phyloP scores from a whole-genome alignment of 2,888 invertebrate species.

The Hypomecis punctinalis region DNA sequence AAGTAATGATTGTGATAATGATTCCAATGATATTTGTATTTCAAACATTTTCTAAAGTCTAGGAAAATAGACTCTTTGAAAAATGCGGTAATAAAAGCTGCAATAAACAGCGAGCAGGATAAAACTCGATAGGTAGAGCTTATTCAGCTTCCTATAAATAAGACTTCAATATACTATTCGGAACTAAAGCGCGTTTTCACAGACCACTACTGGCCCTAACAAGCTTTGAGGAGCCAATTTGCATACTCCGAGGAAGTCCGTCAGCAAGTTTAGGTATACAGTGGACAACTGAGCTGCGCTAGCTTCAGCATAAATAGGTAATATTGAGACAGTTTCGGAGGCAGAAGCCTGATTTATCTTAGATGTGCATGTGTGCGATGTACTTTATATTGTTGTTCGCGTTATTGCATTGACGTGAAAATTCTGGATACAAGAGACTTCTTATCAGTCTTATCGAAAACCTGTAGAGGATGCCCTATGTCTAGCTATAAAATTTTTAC shows the following conservation, averaged over 20 bases:
- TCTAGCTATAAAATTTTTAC: too few species aligned
- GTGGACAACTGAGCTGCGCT: constrained; percentile 5
- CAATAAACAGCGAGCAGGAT: not conserved
- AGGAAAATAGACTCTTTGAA: too few species aligned
- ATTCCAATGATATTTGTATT: too few species aligned
- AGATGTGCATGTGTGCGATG: too few species aligned
- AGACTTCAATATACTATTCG: constrained; percentile 14
- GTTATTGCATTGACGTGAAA: too few species aligned
- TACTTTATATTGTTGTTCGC: too few species aligned
- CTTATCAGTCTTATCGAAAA: too few species aligned
- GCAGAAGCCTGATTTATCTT: not conserved
- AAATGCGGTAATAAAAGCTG: not conserved
- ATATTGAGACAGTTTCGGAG: not conserved
- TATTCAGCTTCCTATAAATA: constrained; percentile 6
- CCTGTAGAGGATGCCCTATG: too few species aligned
- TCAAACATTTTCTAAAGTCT: too few species aligned
- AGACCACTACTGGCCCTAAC: constrained; percentile 18
- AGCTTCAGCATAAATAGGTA: constrained; percentile 5
- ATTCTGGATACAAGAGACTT: too few species aligned
- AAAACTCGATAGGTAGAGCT: not conserved
- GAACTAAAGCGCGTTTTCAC: constrained; percentile 23
- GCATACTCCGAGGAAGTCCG: constrained; percentile 10
- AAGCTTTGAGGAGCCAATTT: constrained; percentile 30
- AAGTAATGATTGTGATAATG: too few species aligned
- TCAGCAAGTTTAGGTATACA: constrained; percentile 26